Evolutionary conservation across 92 coral and sea anemone genomes (phyloP).

Genomic region (Blastomussa wellsi): DNA sequence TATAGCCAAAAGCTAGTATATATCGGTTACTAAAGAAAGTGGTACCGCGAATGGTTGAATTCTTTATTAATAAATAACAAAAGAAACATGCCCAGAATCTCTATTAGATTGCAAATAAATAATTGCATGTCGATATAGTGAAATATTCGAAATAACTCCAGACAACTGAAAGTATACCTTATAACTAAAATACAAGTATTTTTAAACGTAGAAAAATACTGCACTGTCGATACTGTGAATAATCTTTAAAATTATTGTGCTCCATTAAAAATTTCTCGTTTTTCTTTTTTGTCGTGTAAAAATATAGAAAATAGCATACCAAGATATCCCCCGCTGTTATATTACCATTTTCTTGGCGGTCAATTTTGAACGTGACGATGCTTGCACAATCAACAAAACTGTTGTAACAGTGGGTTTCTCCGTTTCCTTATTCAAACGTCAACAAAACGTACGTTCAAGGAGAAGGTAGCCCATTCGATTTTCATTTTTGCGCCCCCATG

Average conservation of each 20-base stretch:
- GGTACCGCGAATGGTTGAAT: no score
- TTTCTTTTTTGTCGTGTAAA: background rate
- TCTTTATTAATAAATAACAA: no score
- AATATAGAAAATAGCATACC: constrained; percentile 16
- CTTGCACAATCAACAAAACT: background rate
- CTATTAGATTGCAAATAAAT: background rate
- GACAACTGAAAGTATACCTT: background rate
- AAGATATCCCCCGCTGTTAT: background rate
- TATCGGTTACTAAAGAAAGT: background rate
- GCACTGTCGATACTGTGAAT: background rate
- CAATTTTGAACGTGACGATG: background rate
- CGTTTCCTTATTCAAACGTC: background rate
- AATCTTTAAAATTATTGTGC: background rate
- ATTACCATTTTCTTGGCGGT: constrained; percentile 6
- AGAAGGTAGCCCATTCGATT: background rate
- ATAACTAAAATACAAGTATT: background rate
- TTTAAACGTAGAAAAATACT: background rate
- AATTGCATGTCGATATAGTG: background rate
- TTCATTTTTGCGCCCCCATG: constrained; percentile 18
- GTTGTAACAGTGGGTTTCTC: background rate
- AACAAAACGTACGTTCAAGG: background rate
- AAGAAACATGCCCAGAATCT: background rate
- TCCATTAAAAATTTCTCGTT: background rate
- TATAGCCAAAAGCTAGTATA: no score
- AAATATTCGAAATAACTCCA: background rate